phyloP scores from a whole-genome alignment of 2,888 invertebrate species.

The Heliconius hortense region DNA sequence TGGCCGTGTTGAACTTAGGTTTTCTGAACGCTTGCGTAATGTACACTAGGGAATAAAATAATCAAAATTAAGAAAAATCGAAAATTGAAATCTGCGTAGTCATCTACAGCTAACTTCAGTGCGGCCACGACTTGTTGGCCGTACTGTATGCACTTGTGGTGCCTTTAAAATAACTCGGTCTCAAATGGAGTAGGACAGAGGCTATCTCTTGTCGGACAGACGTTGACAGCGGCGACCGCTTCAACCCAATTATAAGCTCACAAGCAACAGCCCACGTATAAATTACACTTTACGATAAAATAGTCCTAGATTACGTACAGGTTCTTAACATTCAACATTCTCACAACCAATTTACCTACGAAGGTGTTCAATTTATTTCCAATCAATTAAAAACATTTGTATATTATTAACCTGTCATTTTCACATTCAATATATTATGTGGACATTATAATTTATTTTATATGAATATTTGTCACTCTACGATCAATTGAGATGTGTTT shows the following conservation, averaged over 20 bases:
- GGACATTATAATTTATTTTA: slow-evolving; percentile 18
- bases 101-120: too few species aligned
- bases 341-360: slow-evolving; percentile 23
- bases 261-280: slow-evolving; percentile 21
- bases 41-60: too few species aligned
- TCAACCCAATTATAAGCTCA: slow-evolving; percentile 25
- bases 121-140: too few species aligned
- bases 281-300: slow-evolving; percentile 24
- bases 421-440: neutral
- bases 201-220: slow-evolving; percentile 26
- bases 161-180: slow-evolving; percentile 21
- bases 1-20: too few species aligned
- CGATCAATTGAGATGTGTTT: slow-evolving; percentile 1
- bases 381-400: slow-evolving; percentile 27
- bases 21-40: too few species aligned
- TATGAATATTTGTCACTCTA: slow-evolving; percentile 17
- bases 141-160: slow-evolving; percentile 45
- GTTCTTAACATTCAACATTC: slow-evolving; percentile 22
- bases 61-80: too few species aligned
- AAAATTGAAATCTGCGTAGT: too few species aligned
- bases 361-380: slow-evolving; percentile 27
- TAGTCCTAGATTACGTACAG: slow-evolving; percentile 26
- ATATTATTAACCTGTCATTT: slow-evolving; percentile 21
- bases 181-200: slow-evolving; percentile 22
- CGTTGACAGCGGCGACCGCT: slow-evolving; percentile 28